Base-by-base conservation (phyloP, 2,113 vertebrate genomes). In the Cyanistes caeruleus region DNA sequence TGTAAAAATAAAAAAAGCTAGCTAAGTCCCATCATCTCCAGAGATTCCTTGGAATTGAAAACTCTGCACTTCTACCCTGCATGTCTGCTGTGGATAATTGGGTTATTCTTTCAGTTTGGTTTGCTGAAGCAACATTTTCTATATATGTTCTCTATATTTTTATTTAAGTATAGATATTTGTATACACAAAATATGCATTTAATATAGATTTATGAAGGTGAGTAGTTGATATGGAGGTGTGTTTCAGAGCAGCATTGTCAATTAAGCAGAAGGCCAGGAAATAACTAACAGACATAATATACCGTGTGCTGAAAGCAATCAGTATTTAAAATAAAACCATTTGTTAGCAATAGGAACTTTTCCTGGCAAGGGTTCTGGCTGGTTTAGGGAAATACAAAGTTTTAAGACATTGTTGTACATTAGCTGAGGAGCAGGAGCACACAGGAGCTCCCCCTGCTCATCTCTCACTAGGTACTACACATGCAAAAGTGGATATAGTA, bases 201-300 rank as follows among this genome's bases (percentile, higher is more conserved):
- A 25, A 0, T 56, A 35, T 28, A n/a, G 11, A 79, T 94, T 95
- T 92, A 95, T 59, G 35, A n/a, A 76, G 68, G 49, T 79, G 70
- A 92, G 48, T 79, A 79, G 85, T 68, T 88, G 80, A 52, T 56
- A 67, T 25, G 39, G 28, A 49, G 4, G 12, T 44, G 43, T 84
- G 88, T 84, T 84, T 94, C 86, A 84, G 48, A 92, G 94, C 81
- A 97, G 88, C 67, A 58, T 62, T 87, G 63, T 51, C 89, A 94
- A 51, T 96, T 92, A 90, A 75, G 64, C 68, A 91, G 76, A 59
- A 90, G 41, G 68, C 56, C 25, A 48, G 87, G 67, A 87, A 77
- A 74, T 58, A 93, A 74, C 51, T 72, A 52, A 37, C 25, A 78
- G 62, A 49, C 60, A n/a, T 41, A 87, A 52, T 59, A 52, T 52